Evolutionary conservation across 2,113 vertebrate species (phyloP), one percentile per base, ranked within the genome.

Genomic region (Gallinago undulata): DNA sequence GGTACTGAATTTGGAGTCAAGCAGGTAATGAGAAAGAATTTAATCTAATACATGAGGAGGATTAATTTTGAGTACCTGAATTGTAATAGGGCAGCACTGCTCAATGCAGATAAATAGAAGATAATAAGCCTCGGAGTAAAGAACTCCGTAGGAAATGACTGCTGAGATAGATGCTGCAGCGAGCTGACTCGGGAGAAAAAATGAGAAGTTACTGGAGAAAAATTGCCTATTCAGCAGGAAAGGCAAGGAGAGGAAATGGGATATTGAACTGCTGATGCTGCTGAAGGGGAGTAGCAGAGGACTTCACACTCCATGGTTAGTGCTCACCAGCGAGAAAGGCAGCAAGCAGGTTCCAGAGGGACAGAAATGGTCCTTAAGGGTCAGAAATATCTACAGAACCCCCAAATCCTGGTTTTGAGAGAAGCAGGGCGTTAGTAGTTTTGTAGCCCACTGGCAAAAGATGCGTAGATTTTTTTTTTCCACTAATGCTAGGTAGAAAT

Each of bases 1-100:
- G 93, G 45, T 50, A 7, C 68, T 94, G 90, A 93, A 92, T 69
- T 63, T 62, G 89, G 83, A 97, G 90, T 70, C 50, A 77, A 87
- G 94, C 57, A 89, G 91, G 93, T 97, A 96, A 97, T 91, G 83
- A 95, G 93, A 89, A 95, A 79, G 86, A 63, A 76, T 96, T 96
- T 91, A 87, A 95, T 94, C 80, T 96, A 80, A 85, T 96, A 35
- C 81, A 78, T 73, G 95, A 92, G 74, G 70, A 78, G 91, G 94
- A 95, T 97, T 95, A 94, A 91, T 97, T 90, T 57, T 91, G 91
- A 91, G 68, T 89, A 95, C 88, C 94, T 94, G 84, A 59, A 69
- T 15, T 97, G 83, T 91, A 91, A 63, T 22, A 68, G 77, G 87
- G 66, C 85, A 90, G 64, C 72, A 68, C 37, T 68, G 70, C 92